These are phyloP conservation scores for Drosophila melanogaster DNA, from an alignment of 1,140 invertebrate genomes.

Conservation along the genomic window Release_6_plus_ISO1_MT NT_037436.4:9528501-9529000, in stretches of 20 bases:
- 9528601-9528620: slow-evolving; percentile 65
- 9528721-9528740: slow-evolving; percentile 48
- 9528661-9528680: slow-evolving; percentile 40
- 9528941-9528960: neutral
- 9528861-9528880: slow-evolving; percentile 55
- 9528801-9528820: slow-evolving; percentile 36
- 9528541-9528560: slow-evolving; percentile 2
- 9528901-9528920: slow-evolving; percentile 8
- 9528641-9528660: slow-evolving; percentile 45
- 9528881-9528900: slow-evolving; percentile 62
- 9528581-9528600: slow-evolving; percentile 22
- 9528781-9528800: neutral
- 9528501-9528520: slow-evolving; percentile 41
- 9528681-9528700: slow-evolving; percentile 36
- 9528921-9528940: neutral
- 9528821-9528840: slow-evolving; percentile 47
- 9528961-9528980: neutral
- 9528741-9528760: slow-evolving; percentile 45
- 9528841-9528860: slow-evolving; percentile 38
- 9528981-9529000: slow-evolving; percentile 71
- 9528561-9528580: neutral
- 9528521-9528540: slow-evolving; percentile 45
- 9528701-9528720: slow-evolving; percentile 51
- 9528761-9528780: neutral
- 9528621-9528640: slow-evolving; percentile 65